Conservation (phyloP, 2,888 invertebrate genomes). For the Melanostoma mellinum region DNA sequence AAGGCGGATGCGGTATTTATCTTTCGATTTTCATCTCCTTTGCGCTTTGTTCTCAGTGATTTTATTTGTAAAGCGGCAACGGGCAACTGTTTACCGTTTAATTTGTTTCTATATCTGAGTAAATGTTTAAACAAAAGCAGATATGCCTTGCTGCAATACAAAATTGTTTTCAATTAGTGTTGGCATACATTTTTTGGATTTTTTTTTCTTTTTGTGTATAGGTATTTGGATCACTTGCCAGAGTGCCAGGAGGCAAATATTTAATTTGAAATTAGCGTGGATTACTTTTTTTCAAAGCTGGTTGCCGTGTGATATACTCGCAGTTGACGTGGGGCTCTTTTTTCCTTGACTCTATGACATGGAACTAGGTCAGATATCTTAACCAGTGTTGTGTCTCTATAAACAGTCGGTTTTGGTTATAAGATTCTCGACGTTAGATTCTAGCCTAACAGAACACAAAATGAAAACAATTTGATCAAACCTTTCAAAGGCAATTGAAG, state of each 20-base stretch:
- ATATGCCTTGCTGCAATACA: conserved; percentile 13
- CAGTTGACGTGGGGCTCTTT: too few relatives aligned
- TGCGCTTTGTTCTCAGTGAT: conserved; percentile 40
- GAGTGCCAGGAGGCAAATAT: conserved; percentile 65
- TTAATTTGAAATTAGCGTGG: conserved; percentile 51
- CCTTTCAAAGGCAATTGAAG: too few relatives aligned
- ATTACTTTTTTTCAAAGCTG: not conserved
- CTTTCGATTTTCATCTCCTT: conserved; percentile 60
- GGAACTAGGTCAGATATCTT: too few relatives aligned
- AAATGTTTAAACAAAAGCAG: conserved; percentile 67
- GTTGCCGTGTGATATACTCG: too few relatives aligned
- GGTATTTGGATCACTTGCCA: conserved; percentile 58
- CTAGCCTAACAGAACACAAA: too few relatives aligned
- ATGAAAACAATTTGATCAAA: too few relatives aligned
- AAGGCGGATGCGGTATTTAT: conserved; percentile 70
- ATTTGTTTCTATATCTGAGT: conserved; percentile 67
- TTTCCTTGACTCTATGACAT: too few relatives aligned
- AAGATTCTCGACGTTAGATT: too few relatives aligned
- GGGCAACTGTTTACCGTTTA: conserved; percentile 61
- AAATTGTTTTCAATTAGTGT: conserved; percentile 63
- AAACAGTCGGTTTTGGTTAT: too few relatives aligned
- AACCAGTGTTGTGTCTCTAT: too few relatives aligned
- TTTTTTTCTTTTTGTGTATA: conserved; percentile 18
- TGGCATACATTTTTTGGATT: not conserved
- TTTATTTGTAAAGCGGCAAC: conserved; percentile 47